Evolutionary conservation across 1,140 invertebrate genomes (phyloP).

Genomic region (Calephelis nemesis): DNA sequence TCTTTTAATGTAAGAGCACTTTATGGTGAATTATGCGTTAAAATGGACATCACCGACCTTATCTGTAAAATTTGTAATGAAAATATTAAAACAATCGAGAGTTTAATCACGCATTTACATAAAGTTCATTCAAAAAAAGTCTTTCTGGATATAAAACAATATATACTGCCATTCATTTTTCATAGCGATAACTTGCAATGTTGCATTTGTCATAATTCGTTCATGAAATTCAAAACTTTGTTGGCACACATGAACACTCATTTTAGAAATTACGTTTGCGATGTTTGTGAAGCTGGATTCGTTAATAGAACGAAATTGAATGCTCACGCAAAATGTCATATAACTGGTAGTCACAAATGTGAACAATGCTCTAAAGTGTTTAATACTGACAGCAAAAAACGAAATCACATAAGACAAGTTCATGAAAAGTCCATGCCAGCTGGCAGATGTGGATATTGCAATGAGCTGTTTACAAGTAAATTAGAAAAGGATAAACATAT

Average conservation of each 20-base stretch:
- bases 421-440: constrained; percentile 41
- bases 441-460: constrained; percentile 53
- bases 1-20: constrained; percentile 9
- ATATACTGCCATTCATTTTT: constrained; percentile 49
- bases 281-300: constrained; percentile 50
- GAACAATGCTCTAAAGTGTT: constrained; percentile 47
- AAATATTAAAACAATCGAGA: constrained; percentile 32
- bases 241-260: constrained; percentile 58
- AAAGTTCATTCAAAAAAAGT: constrained; percentile 33
- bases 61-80: constrained; percentile 39
- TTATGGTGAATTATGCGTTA: constrained; percentile 19
- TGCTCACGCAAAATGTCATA: constrained; percentile 44
- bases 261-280: constrained; percentile 53
- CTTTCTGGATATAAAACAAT: constrained; percentile 34
- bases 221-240: constrained; percentile 52
- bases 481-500: constrained; percentile 48
- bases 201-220: constrained; percentile 39
- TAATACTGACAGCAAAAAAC: constrained; percentile 43
- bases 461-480: constrained; percentile 46
- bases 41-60: constrained; percentile 47
- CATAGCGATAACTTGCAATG: constrained; percentile 35
- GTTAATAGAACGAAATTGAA: constrained; percentile 40
- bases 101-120: constrained; percentile 36
- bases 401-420: constrained; percentile 45
- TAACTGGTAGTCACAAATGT: constrained; percentile 44